phyloP scores from a whole-genome alignment of 2,797 vertebrate genomes.

The Eleutherodactylus coqui region DNA sequence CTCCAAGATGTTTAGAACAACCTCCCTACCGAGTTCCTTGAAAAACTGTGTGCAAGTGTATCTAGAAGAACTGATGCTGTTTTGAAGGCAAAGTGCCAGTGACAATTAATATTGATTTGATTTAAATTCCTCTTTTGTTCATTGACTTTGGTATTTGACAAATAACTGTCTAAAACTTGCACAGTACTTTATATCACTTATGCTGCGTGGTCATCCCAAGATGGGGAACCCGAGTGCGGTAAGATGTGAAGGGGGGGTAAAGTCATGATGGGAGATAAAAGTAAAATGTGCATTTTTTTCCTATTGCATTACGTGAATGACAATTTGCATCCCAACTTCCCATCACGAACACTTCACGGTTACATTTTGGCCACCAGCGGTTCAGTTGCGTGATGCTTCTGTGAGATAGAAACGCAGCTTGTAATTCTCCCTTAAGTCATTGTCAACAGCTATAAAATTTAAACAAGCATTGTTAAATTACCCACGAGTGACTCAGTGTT shows the following conservation, averaged over 20 bases:
- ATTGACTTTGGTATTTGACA: too few relatives aligned
- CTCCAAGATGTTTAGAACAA: too few relatives aligned
- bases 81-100: too few relatives aligned
- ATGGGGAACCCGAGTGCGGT: not conserved
- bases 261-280: not conserved
- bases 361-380: not conserved
- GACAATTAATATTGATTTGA: too few relatives aligned
- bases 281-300: not conserved
- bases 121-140: too few relatives aligned
- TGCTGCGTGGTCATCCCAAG: too few relatives aligned
- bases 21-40: too few relatives aligned
- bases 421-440: constrained; percentile 44
- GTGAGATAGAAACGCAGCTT: constrained; percentile 1
- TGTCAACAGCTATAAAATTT: constrained; percentile 58
- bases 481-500: constrained; percentile 29
- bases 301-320: too few relatives aligned
- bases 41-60: too few relatives aligned
- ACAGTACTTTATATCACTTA: too few relatives aligned
- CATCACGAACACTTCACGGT: not conserved
- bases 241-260: not conserved
- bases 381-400: not conserved
- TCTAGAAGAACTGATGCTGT: too few relatives aligned
- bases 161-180: too few relatives aligned
- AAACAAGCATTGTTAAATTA: constrained; percentile 49
- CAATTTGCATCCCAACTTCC: not conserved